Base-by-base conservation (phyloP, 2,888 invertebrate genomes). In the Drosophila pegasa region DNA sequence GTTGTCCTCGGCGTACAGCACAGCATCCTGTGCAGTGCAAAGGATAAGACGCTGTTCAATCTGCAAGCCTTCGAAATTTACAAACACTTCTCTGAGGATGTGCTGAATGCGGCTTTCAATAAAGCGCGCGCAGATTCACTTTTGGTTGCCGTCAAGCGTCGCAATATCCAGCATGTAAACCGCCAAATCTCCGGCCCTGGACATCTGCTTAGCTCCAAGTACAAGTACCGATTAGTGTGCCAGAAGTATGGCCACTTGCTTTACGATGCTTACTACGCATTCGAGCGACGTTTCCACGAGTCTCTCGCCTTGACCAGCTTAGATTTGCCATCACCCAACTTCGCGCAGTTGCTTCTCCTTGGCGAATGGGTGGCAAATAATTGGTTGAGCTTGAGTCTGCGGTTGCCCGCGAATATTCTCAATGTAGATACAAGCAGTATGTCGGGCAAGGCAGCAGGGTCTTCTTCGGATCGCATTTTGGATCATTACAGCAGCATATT, bases 51-150 rank as follows among this genome's bases (percentile, higher is more conserved):
- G 1, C 93, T 94, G 0, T 94, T 94, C 90, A 94, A 94, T 0
- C 94, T 94, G 77, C 95, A 95, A 73, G 92, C 96, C 67, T 95
- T 95, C 79, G 94, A 94, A 83, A 94, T 96, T 16, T 96, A 96
- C 84, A 95, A 95, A 77, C 94, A 94, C 72, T 97, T 95, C 90
- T 94, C 95, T 0, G 96, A 96, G 73, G 92, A 93, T 27, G 86
- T 95, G 6, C 91, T 97, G 5, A 92, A 94, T 54, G 92, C 92
- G 0, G 95, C 95, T 0, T 94, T 96, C 81, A 90, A 92, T 4
- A 93, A 94, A 78, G 93, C 96, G 38, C 93, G 94, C 9, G 80
- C 91, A 0, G 94, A 94, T 75, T 94, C 94, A 31, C 93, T 96
- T 87, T 93, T 95, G 10, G 94, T 94, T 0, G 88, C 93, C 7